phyloP scores from a whole-genome alignment of 1,140 invertebrate species.

The Drosophila pallidifrons region DNA sequence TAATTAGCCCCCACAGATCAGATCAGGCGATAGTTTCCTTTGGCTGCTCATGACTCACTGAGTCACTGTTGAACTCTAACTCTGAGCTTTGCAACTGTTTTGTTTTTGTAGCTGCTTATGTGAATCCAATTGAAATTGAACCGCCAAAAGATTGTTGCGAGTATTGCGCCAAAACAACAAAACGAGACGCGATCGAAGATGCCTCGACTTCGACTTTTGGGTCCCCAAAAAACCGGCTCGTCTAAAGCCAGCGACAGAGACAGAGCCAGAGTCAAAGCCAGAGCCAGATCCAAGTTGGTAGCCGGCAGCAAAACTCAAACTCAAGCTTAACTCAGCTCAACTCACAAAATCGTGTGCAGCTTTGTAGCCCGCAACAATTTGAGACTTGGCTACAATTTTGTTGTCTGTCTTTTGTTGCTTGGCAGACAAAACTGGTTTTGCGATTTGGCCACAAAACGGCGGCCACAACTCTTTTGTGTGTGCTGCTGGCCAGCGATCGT shows the following conservation, averaged over 20 bases:
- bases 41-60: constrained; percentile 9
- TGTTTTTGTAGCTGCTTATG: too few relatives aligned
- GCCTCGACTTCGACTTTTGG: constrained; percentile 12
- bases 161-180: constrained; percentile 41
- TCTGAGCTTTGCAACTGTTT: too few relatives aligned
- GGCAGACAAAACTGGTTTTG: constrained; percentile 54
- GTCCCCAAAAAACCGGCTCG: constrained; percentile 31
- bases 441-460: constrained; percentile 43
- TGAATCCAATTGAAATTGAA: constrained; percentile 12
- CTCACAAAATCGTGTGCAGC: constrained; percentile 43
- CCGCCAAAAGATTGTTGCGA: constrained; percentile 21
- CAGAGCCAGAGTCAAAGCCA: neutral
- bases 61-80: constrained; percentile 29
- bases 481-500: neutral
- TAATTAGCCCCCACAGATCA: constrained; percentile 29
- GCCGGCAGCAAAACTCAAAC: constrained; percentile 10
- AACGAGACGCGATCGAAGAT: constrained; percentile 24
- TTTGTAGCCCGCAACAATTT: constrained; percentile 56
- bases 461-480: constrained; percentile 42
- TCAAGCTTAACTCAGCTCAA: constrained; percentile 2
- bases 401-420: constrained; percentile 26
- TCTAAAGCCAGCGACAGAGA: neutral
- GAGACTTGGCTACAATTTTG: constrained; percentile 15
- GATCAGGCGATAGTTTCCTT: constrained; percentile 1
- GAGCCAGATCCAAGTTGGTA: neutral